These are phyloP conservation scores for Poecile atricapillus DNA, from an alignment of 2,113 vertebrate species.

Conservation along the genomic window DNA sequence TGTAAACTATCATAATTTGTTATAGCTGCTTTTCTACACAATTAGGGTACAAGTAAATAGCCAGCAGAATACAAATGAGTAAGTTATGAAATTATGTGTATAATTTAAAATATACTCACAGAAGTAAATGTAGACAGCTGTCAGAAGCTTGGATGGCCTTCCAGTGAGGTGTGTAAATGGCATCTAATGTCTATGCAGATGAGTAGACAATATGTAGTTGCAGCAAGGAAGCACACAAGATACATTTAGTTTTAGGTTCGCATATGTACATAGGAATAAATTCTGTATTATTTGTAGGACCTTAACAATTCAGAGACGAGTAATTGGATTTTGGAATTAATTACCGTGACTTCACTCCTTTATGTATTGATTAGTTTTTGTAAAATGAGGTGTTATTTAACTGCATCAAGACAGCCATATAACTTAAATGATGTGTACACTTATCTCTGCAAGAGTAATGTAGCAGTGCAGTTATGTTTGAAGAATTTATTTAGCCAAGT, in stretches of 20 bases:
- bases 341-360: neutral
- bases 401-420: neutral
- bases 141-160: neutral
- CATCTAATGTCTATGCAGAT: neutral
- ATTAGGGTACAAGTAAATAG: neutral
- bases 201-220: neutral
- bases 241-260: neutral
- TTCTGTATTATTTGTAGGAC: neutral
- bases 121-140: neutral
- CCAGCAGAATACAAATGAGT: neutral
- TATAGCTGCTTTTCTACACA: neutral
- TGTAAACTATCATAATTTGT: neutral
- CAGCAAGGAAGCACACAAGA: neutral
- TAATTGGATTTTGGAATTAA: neutral
- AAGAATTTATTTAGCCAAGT: neutral
- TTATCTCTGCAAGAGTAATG: neutral
- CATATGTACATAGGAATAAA: neutral
- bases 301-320: neutral
- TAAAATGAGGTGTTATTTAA: neutral
- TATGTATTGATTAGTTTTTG: neutral
- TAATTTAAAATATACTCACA: neutral
- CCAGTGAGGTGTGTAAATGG: neutral
- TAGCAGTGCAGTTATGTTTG: neutral
- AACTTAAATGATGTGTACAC: neutral
- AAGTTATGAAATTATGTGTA: neutral